Conservation (phyloP, 2,797 vertebrate species). For the Pelobates cultripes region DNA sequence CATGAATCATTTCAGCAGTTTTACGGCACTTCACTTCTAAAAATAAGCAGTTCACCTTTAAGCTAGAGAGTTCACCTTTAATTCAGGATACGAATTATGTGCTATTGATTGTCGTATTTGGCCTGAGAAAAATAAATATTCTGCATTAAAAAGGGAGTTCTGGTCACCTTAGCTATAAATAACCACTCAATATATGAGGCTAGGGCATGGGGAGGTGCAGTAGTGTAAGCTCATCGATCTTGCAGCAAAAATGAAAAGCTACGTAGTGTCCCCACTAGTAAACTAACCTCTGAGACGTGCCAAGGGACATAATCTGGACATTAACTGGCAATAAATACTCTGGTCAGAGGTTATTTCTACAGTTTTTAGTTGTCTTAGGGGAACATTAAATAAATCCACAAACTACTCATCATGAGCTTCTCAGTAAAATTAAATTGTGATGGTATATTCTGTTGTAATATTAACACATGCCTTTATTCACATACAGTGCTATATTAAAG, state of each 20-base stretch:
- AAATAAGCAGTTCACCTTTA: not conserved
- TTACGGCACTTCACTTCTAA: no score
- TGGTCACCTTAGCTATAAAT: not conserved
- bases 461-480: conserved; percentile 20
- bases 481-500: conserved; percentile 29
- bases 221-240: conserved; percentile 34
- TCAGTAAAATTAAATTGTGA: conserved; percentile 37
- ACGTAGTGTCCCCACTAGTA: conserved; percentile 19
- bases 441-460: conserved; percentile 29
- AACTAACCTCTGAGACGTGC: conserved; percentile 43
- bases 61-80: not conserved
- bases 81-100: not conserved
- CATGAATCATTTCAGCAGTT: no score
- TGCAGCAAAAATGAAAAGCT: conserved; percentile 42
- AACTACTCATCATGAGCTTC: conserved; percentile 34
- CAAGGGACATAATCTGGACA: conserved; percentile 43
- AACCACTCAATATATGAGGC: conserved; percentile 3
- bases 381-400: conserved; percentile 50
- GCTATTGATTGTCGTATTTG: not conserved
- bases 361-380: conserved; percentile 42
- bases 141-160: not conserved
- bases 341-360: conserved; percentile 48
- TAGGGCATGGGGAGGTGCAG: not conserved
- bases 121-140: not conserved
- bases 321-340: conserved; percentile 46